Conservation (phyloP, 2,888 invertebrate genomes). For the Anaspis maculata region DNA sequence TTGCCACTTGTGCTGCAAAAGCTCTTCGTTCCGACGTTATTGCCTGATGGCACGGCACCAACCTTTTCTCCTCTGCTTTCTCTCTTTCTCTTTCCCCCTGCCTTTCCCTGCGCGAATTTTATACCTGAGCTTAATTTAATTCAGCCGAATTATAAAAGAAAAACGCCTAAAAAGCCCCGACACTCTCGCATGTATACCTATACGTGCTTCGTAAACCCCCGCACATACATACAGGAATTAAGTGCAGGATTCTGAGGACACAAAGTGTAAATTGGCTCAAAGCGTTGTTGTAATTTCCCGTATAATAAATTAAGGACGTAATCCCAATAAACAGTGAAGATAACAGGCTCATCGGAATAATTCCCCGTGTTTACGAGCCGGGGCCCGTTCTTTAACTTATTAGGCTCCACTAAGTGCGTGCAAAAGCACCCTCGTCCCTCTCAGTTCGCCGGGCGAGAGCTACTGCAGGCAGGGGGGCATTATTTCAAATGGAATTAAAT, state of each 20-base stretch:
- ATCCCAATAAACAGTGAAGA: slow-evolving; percentile 30
- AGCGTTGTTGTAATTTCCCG: slow-evolving; percentile 9
- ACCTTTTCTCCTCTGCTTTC: too few species aligned
- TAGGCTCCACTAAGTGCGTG: slow-evolving; percentile 19
- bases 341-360: slow-evolving; percentile 30
- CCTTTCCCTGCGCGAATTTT: too few species aligned
- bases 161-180: too few species aligned
- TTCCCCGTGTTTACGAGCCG: slow-evolving; percentile 26
- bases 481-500: slow-evolving; percentile 33
- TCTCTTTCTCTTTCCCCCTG: too few species aligned
- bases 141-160: too few species aligned
- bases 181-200: too few species aligned
- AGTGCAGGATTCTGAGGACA: too few species aligned
- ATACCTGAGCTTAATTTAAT: too few species aligned
- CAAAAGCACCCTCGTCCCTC: slow-evolving; percentile 6
- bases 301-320: slow-evolving; percentile 26
- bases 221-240: too few species aligned
- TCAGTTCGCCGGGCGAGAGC: neutral
- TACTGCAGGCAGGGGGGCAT: slow-evolving; percentile 18
- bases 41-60: slow-evolving; percentile 11
- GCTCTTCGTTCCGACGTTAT: slow-evolving; percentile 14
- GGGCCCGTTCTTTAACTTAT: slow-evolving; percentile 17
- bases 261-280: slow-evolving; percentile 7
- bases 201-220: too few species aligned
- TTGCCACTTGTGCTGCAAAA: slow-evolving; percentile 19